phyloP scores from a whole-genome alignment of 2,797 vertebrate species.

The Galagoides demidoff region DNA sequence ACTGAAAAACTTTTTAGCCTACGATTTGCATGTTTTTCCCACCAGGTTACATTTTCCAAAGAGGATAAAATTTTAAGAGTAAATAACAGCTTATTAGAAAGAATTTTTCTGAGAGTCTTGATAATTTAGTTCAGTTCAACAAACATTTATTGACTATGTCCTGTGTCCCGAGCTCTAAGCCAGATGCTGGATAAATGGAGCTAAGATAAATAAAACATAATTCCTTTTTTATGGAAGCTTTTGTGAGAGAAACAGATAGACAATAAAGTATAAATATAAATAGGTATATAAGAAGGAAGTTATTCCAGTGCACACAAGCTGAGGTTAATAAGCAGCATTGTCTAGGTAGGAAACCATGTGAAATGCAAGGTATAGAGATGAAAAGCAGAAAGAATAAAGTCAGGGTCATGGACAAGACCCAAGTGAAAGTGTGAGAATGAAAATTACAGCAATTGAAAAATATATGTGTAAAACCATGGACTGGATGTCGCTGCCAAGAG shows the following conservation, averaged over 20 bases:
- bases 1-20: background rate
- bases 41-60: constrained; percentile 43
- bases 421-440: constrained; percentile 9
- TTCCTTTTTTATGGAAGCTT: background rate
- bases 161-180: background rate
- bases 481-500: background rate
- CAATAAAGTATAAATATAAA: background rate
- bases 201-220: background rate
- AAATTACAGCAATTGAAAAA: background rate
- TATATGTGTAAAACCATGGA: background rate
- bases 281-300: background rate
- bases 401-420: background rate
- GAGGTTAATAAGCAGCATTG: background rate
- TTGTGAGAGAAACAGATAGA: background rate
- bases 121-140: constrained; percentile 3
- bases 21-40: constrained; percentile 40
- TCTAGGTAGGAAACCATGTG: background rate
- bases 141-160: background rate
- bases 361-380: background rate
- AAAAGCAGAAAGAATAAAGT: background rate
- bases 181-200: background rate
- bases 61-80: constrained; percentile 26
- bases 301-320: background rate
- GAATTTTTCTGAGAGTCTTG: constrained; percentile 24
- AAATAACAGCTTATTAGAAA: constrained; percentile 1